Conservation (phyloP, 2,888 invertebrate genomes). For the Watsonalla binaria region DNA sequence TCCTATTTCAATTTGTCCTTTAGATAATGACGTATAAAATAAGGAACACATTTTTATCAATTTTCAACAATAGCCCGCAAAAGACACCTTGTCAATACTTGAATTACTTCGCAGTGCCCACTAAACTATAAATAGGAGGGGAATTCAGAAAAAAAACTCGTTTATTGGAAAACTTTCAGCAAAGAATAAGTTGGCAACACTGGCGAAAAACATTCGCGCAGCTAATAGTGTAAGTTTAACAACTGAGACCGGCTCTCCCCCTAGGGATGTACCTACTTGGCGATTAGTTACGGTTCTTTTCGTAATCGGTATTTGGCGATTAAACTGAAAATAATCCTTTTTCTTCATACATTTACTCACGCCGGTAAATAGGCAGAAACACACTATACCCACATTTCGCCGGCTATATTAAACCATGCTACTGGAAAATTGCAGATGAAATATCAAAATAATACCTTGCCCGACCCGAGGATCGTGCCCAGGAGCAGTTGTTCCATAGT, state of each 20-base stretch:
- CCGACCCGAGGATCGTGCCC: too few species aligned
- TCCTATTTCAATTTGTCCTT: too few species aligned
- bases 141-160: conserved; percentile 37
- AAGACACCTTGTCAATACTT: neutral
- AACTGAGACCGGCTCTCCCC: conserved; percentile 27
- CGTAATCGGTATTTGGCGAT: conserved; percentile 19
- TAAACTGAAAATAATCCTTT: conserved; percentile 7
- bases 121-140: neutral
- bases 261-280: conserved; percentile 27
- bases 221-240: conserved; percentile 38
- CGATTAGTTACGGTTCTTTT: conserved; percentile 33
- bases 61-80: neutral
- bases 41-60: neutral
- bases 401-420: too few species aligned
- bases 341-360: neutral
- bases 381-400: too few species aligned
- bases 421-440: too few species aligned
- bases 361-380: too few species aligned
- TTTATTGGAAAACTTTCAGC: conserved; percentile 48
- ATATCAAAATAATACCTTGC: too few species aligned
- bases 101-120: neutral
- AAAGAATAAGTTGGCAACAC: conserved; percentile 25
- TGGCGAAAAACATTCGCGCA: conserved; percentile 6
- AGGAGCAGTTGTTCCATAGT: too few species aligned
- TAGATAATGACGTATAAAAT: neutral